These are phyloP conservation scores for Gadopsis marmoratus DNA, from an alignment of 2,797 vertebrate genomes.

Conservation along the genomic window DNA sequence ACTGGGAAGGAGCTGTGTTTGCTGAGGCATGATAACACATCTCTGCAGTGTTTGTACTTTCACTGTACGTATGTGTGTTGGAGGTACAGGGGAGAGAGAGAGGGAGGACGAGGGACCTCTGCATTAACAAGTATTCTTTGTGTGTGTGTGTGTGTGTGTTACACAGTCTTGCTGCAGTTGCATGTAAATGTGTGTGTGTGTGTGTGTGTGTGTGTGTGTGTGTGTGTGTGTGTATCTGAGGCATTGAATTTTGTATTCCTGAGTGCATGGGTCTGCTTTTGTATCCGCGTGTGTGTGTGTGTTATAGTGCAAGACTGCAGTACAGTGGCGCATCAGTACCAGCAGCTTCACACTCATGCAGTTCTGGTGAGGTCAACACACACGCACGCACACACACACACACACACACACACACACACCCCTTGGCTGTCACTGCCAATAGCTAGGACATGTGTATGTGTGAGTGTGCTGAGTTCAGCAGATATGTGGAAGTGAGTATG, in stretches of 20 bases:
- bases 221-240: background rate
- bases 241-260: slow-evolving; percentile 17
- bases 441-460: slow-evolving; percentile 8
- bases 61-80: slow-evolving; percentile 10
- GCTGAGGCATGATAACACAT: slow-evolving; percentile 61
- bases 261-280: slow-evolving; percentile 17
- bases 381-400: slow-evolving; percentile 38
- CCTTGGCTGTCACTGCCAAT: slow-evolving; percentile 52
- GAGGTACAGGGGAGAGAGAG: slow-evolving; percentile 9
- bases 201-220: slow-evolving; percentile 3
- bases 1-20: slow-evolving; percentile 42
- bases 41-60: slow-evolving; percentile 46
- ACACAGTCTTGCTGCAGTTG: slow-evolving; percentile 9
- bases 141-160: slow-evolving; percentile 6
- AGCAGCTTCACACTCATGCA: slow-evolving; percentile 39
- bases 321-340: slow-evolving; percentile 55
- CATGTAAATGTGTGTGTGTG: background rate
- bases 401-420: slow-evolving; percentile 56
- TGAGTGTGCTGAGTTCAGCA: slow-evolving; percentile 64
- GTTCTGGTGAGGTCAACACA: slow-evolving; percentile 50
- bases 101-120: background rate
- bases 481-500: slow-evolving; percentile 48
- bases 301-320: slow-evolving; percentile 50
- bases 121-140: slow-evolving; percentile 1
- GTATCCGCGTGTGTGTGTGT: slow-evolving; percentile 18